phyloP scores from a whole-genome alignment of 2,113 vertebrate genomes.

The Hippoglossus stenolepis region DNA sequence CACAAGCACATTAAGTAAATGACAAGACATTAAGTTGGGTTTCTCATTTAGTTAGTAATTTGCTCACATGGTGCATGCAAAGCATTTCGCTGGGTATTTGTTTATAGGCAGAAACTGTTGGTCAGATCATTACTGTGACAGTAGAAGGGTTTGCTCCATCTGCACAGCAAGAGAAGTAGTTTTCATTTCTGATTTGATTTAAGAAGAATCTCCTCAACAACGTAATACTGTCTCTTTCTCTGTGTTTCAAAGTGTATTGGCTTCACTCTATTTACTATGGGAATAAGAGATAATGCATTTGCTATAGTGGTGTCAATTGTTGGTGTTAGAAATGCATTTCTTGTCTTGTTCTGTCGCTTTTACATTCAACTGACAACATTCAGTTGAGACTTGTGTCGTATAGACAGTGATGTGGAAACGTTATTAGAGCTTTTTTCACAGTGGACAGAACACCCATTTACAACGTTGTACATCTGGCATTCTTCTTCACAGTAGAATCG shows the following conservation, averaged over 20 bases:
- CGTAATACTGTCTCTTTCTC: neutral
- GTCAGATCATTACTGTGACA: neutral
- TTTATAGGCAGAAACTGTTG: neutral
- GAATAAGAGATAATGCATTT: neutral
- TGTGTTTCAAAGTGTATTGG: neutral
- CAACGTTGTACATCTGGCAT: neutral
- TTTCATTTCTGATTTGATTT: neutral
- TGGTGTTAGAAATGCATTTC: too few relatives aligned
- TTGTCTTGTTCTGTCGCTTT: neutral
- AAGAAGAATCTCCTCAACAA: neutral
- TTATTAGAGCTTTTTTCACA: too few relatives aligned
- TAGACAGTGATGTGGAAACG: neutral
- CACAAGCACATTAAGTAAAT: conserved; percentile 16
- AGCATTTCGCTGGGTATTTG: neutral
- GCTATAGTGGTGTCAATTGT: neutral
- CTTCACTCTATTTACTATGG: neutral
- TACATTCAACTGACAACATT: neutral
- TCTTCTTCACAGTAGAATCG: neutral
- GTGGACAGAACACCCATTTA: neutral
- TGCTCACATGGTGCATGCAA: neutral
- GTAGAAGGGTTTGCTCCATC: neutral
- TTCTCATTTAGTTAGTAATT: conserved; percentile 11
- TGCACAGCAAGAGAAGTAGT: neutral
- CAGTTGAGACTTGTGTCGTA: neutral
- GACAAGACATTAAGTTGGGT: conserved; percentile 4